These are phyloP conservation scores for Falco novaeseelandiae DNA, from an alignment of 2,797 vertebrate species.

Conservation along the genomic window DNA sequence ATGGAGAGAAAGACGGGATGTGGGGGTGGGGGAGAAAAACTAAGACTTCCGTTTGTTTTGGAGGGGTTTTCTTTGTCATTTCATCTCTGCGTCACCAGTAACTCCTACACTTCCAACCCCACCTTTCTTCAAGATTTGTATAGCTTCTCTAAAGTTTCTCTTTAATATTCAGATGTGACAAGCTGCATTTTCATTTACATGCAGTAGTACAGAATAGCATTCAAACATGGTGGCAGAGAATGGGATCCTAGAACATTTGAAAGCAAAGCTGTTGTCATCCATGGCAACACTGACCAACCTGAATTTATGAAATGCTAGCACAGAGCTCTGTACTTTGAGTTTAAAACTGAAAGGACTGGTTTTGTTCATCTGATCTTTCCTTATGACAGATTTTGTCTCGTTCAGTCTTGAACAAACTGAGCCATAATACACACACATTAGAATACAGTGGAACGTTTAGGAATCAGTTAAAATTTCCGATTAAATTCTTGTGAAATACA, in stretches of 20 bases:
- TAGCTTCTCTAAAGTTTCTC: neutral
- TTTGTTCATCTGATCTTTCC: neutral
- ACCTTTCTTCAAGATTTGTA: neutral
- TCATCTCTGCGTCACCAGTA: neutral
- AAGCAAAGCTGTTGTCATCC: neutral
- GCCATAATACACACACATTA: neutral
- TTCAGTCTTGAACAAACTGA: neutral
- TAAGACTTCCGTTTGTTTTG: neutral
- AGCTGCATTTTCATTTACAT: neutral
- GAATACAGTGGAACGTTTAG: neutral
- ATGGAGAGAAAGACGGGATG: neutral
- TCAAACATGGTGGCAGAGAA: neutral
- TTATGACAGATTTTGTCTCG: neutral
- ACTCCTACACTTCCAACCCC: neutral
- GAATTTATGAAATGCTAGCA: neutral
- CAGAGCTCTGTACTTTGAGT: neutral
- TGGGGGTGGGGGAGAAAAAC: neutral
- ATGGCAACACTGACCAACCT: neutral
- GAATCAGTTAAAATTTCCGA: neutral
- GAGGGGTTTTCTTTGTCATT: neutral
- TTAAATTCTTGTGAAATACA: neutral
- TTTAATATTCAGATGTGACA: neutral
- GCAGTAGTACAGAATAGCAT: neutral
- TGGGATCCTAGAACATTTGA: neutral
- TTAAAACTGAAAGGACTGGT: neutral